Conservation (phyloP, 2,888 invertebrate species). For the Craniophora ligustri region DNA sequence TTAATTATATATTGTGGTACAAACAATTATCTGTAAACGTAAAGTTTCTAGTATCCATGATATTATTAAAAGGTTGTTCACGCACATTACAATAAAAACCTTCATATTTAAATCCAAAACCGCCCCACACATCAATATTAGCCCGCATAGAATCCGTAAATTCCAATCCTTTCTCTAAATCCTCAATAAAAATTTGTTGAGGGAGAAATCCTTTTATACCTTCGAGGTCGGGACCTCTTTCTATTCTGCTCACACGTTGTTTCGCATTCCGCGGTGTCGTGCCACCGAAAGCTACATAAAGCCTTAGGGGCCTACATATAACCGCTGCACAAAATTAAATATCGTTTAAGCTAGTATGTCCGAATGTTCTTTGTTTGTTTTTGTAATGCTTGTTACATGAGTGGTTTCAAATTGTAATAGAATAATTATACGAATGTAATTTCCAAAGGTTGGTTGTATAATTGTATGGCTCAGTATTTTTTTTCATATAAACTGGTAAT, state of each 20-base stretch:
- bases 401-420: neutral
- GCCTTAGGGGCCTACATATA: slow-evolving; percentile 48
- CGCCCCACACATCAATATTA: slow-evolving; percentile 29
- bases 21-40: neutral
- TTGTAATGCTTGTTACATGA: slow-evolving; percentile 11
- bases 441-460: no score
- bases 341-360: slow-evolving; percentile 33
- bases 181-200: slow-evolving; percentile 52
- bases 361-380: slow-evolving; percentile 26
- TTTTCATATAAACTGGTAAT: no score
- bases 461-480: no score
- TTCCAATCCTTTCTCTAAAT: slow-evolving; percentile 47
- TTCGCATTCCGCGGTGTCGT: slow-evolving; percentile 66
- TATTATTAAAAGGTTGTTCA: neutral
- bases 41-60: neutral
- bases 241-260: slow-evolving; percentile 65
- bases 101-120: slow-evolving; percentile 28
- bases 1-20: neutral
- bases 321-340: slow-evolving; percentile 66
- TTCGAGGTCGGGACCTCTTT: slow-evolving; percentile 52
- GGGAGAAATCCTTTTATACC: slow-evolving; percentile 48
- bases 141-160: slow-evolving; percentile 40
- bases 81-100: slow-evolving; percentile 13
- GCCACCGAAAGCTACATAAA: slow-evolving; percentile 51
- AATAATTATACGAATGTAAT: neutral